Evolutionary conservation across 2,113 vertebrate genomes (phyloP).

Genomic region (Fukomys damarensis): DNA sequence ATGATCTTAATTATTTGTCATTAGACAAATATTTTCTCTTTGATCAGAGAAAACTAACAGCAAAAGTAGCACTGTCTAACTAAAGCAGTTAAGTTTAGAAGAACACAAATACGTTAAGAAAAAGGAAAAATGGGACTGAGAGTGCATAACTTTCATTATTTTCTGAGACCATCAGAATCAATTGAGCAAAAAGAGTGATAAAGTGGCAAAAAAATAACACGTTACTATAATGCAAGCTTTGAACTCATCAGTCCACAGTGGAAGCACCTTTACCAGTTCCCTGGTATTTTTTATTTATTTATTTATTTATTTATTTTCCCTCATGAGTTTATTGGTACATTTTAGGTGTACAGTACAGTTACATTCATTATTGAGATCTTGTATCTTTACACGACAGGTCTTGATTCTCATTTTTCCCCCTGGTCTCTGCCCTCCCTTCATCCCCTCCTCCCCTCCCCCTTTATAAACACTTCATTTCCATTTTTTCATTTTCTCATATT

Average conservation of each 20-base stretch:
- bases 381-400: too few relatives aligned
- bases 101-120: neutral
- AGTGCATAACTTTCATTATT: neutral
- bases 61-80: neutral
- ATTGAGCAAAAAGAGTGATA: neutral
- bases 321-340: too few relatives aligned
- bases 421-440: too few relatives aligned
- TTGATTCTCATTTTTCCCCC: too few relatives aligned
- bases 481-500: too few relatives aligned
- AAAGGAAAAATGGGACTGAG: neutral
- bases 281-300: too few relatives aligned
- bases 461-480: too few relatives aligned
- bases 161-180: neutral
- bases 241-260: neutral
- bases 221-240: neutral
- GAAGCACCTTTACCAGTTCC: neutral
- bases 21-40: too few relatives aligned
- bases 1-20: neutral
- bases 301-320: too few relatives aligned
- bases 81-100: neutral
- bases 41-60: neutral
- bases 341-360: too few relatives aligned
- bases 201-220: slow-evolving; percentile 32
- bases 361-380: too few relatives aligned
- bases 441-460: too few relatives aligned